Base-by-base conservation (phyloP, 2,888 invertebrate genomes). In the Tetragonula carbonaria region DNA sequence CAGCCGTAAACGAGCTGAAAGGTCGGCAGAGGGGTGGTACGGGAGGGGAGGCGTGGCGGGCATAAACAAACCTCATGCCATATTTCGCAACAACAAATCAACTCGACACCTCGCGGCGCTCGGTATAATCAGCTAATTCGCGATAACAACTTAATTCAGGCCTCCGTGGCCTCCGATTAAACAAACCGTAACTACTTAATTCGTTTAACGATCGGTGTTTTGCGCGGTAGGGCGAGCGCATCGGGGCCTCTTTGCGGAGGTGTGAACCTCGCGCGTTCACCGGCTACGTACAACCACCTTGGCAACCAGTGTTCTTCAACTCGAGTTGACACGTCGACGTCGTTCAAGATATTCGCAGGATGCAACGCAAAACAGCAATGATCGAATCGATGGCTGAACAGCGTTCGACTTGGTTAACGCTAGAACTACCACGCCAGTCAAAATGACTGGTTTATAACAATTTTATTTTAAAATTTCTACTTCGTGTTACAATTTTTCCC, bases 71-170 rank as follows among this genome's bases (percentile, higher is more conserved):
- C 90, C 83, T 83, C 81, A 57, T 78, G 85, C 83, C 83, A 73
- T 84, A 84, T 90, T 88, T 89, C 82, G 82, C 87, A 86, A 83
- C 89, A 90, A 93, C 93, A 93, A 93, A 93, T 93, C 92, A 93
- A 91, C 87, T 87, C 89, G 88, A 92, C 91, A 93, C 93, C 93
- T 92, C 82, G 84, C 87, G 88, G 88, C 87, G 87, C 81, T 74
- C 84, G 85, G 91, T 88, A 91, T 88, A 92, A 93, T 93, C 93
- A 93, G 90, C 92, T 92, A 93, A 93, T 92, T 90, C 89, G 85
- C 89, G 90, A 89, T 93, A 93, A 93, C 93, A 92, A 93, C 93
- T 92, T 93, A 93, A 93, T 93, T 92, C 90, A 87, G 89, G 91
- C 92, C 92, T 92, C 89, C 86, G 90, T 90, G 84, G 86, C 81